phyloP scores from a whole-genome alignment of 2,888 invertebrate genomes.

The Camptogramma bilineatum region DNA sequence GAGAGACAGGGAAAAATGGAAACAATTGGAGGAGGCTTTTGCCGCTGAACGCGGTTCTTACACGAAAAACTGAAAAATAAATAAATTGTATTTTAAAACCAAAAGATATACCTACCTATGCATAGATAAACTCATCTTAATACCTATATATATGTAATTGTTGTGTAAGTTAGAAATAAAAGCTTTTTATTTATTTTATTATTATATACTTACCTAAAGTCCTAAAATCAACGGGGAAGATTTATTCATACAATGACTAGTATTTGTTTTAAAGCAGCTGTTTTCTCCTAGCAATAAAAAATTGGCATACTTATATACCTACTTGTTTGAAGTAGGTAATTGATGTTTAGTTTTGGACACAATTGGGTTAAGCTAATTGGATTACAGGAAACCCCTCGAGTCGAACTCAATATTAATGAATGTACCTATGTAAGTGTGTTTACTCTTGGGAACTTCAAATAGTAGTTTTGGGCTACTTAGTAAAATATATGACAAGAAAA shows the following conservation, averaged over 20 bases:
- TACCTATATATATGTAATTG: too few species aligned
- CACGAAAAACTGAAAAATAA: too few species aligned
- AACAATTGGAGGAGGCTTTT: too few species aligned
- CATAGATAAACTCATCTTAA: too few species aligned
- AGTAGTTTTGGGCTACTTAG: neutral
- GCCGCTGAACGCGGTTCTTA: too few species aligned
- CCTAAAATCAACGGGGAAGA: neutral
- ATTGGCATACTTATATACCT: slow-evolving; percentile 45
- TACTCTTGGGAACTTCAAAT: slow-evolving; percentile 33
- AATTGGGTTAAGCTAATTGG: slow-evolving; percentile 79
- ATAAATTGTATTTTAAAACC: too few species aligned
- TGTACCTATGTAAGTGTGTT: slow-evolving; percentile 44
- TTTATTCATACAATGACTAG: neutral
- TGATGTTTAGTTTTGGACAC: slow-evolving; percentile 67
- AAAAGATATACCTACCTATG: too few species aligned
- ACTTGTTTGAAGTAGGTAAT: slow-evolving; percentile 57
- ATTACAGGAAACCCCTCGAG: slow-evolving; percentile 76
- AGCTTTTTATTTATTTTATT: too few species aligned
- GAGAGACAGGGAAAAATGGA: too few species aligned
- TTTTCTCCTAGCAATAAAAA: slow-evolving; percentile 25
- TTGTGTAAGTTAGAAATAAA: too few species aligned
- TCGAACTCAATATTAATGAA: slow-evolving; percentile 55
- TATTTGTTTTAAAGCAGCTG: neutral
- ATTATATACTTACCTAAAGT: too few species aligned
- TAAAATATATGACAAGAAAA: neutral